Percentiles rank a stretch among this genome's conserved stretches.
Conservation (phyloP, 2,888 invertebrate genomes). For the Cyclophora punctaria region DNA sequence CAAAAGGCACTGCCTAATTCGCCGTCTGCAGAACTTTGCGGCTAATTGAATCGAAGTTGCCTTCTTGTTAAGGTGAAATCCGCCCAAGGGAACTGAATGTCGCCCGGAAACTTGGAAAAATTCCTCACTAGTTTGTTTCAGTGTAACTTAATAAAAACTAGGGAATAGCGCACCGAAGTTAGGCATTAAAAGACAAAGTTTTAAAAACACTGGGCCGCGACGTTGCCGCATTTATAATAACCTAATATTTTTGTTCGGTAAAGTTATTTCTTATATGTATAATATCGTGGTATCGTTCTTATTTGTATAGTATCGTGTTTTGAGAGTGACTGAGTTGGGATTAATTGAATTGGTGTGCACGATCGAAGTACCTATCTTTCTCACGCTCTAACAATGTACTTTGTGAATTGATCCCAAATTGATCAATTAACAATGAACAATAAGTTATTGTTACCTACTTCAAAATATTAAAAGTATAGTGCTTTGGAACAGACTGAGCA, state of each 20-base stretch:
- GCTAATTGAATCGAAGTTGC: constrained; percentile 61
- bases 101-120: constrained; percentile 56
- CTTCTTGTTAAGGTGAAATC: constrained; percentile 52
- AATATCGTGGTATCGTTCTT: background rate
- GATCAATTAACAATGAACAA: no score
- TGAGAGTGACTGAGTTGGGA: no score
- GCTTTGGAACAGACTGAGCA: no score
- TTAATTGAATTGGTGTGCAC: no score
- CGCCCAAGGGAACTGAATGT: constrained; percentile 25
- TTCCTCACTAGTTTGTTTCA: constrained; percentile 59
- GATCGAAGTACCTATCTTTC: no score
- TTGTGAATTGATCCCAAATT: no score
- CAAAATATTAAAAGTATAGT: no score
- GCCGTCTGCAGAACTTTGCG: constrained; percentile 32
- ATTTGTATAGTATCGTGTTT: no score
- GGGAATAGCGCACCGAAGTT: constrained; percentile 36
- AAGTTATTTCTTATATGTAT: background rate
- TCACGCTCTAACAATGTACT: no score
- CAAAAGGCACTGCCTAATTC: constrained; percentile 20
- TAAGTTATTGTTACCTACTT: no score
- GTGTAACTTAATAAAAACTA: constrained; percentile 63
- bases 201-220: constrained; percentile 37
- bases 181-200: constrained; percentile 41
- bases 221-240: constrained; percentile 25
- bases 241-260: constrained; percentile 25